Evolutionary conservation across 2,888 invertebrate genomes (phyloP).

Genomic region (Amphimallon solstitiale): DNA sequence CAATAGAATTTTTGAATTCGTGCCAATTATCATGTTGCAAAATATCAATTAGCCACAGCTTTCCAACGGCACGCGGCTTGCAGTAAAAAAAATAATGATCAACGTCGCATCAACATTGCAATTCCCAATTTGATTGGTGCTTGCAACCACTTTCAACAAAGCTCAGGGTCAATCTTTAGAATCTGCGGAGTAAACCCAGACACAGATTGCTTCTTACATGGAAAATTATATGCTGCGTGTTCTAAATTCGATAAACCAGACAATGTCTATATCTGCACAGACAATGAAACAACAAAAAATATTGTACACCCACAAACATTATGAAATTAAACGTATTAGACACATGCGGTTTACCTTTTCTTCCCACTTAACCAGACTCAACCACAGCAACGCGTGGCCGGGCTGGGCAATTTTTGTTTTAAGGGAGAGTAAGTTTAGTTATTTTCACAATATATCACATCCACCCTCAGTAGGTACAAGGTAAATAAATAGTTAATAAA

Average conservation of each 20-base stretch:
- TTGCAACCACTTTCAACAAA: slow-evolving; percentile 56
- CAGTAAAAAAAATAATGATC: slow-evolving; percentile 41
- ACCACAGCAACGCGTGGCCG: too few relatives aligned
- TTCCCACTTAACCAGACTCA: too few relatives aligned
- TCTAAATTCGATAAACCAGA: slow-evolving; percentile 42
- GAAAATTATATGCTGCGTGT: slow-evolving; percentile 55
- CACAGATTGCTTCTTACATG: slow-evolving; percentile 29
- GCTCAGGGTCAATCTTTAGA: slow-evolving; percentile 50
- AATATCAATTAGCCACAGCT: slow-evolving; percentile 55
- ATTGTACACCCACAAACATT: too few relatives aligned
- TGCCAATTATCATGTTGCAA: slow-evolving; percentile 50
- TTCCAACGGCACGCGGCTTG: slow-evolving; percentile 46
- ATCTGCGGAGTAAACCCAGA: slow-evolving; percentile 41
- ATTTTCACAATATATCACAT: too few relatives aligned
- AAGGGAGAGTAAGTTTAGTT: too few relatives aligned
- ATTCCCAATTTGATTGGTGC: slow-evolving; percentile 51
- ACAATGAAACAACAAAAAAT: too few relatives aligned
- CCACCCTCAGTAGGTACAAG: too few relatives aligned
- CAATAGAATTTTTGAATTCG: slow-evolving; percentile 54
- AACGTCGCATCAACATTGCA: slow-evolving; percentile 47
- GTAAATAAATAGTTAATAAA: too few relatives aligned
- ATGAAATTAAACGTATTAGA: too few relatives aligned
- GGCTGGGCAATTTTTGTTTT: too few relatives aligned
- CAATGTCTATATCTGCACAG: slow-evolving; percentile 23
- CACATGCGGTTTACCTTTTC: too few relatives aligned